A percentile compares a stretch with the other conserved stretches of the same genome.
These are phyloP conservation scores for Zingel zingel DNA, from an alignment of 2,113 vertebrate genomes.

Conservation along the genomic window DNA sequence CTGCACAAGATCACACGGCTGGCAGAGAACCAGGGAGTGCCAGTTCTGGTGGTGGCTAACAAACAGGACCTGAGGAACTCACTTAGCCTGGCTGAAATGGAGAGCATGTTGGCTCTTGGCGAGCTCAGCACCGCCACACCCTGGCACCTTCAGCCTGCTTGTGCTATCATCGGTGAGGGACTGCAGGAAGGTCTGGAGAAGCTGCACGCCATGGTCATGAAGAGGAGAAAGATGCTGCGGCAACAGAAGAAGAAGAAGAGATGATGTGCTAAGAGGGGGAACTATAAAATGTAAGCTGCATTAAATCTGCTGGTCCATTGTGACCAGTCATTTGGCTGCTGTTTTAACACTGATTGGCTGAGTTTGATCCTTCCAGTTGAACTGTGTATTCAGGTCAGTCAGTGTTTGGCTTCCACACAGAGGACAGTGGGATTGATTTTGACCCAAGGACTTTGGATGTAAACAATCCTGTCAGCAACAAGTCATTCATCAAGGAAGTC, in stretches of 20 bases:
- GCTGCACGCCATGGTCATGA: constrained; percentile 93
- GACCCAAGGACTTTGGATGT: constrained; percentile 33
- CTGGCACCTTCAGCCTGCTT: constrained; percentile 95
- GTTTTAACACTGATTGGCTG: constrained; percentile 27
- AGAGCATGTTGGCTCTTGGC: constrained; percentile 89
- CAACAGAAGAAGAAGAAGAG: constrained; percentile 96
- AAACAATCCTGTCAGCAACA: constrained; percentile 10
- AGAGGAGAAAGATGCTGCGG: constrained; percentile 91
- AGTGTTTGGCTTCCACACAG: neutral
- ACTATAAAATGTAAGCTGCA: neutral
- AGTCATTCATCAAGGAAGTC: constrained; percentile 31
- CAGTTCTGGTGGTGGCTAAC: constrained; percentile 94
- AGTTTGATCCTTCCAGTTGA: constrained; percentile 60
- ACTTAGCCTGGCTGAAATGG: constrained; percentile 89
- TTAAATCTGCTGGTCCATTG: neutral
- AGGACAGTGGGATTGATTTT: constrained; percentile 37
- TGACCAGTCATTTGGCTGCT: constrained; percentile 6
- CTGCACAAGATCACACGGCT: constrained; percentile 95
- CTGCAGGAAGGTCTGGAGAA: constrained; percentile 94
- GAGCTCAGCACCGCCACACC: constrained; percentile 92
- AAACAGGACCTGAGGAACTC: constrained; percentile 95
- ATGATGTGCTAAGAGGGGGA: constrained; percentile 72
- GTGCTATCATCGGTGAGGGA: constrained; percentile 95
- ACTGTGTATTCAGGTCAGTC: constrained; percentile 34
- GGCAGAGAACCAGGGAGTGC: constrained; percentile 95